Percentiles rank a stretch among this genome's conserved stretches.
Conservation (phyloP, 2,113 vertebrate genomes). For the Trematomus loennbergii region DNA sequence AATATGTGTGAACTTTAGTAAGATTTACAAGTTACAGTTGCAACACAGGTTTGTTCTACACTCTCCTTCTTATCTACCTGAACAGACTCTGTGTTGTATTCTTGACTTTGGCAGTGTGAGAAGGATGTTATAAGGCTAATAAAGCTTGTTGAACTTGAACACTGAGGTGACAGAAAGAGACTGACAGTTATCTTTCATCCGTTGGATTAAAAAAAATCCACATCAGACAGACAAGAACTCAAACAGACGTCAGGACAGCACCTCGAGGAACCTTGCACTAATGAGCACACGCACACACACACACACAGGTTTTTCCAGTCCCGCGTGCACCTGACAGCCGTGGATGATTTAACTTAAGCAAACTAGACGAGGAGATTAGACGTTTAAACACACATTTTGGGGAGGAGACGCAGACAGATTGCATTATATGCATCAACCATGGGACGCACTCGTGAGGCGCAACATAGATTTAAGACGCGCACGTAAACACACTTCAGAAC, state of each 20-base stretch:
- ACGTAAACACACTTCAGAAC: slow-evolving; percentile 46
- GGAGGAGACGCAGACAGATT: slow-evolving; percentile 35
- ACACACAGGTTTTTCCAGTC: slow-evolving; percentile 65
- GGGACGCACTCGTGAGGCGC: slow-evolving; percentile 31
- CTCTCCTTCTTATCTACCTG: slow-evolving; percentile 2
- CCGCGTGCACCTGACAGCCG: slow-evolving; percentile 24
- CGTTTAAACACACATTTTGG: slow-evolving; percentile 56
- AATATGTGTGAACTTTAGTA: neutral
- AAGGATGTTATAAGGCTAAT: slow-evolving; percentile 40
- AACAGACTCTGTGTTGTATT: neutral
- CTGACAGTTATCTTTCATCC: slow-evolving; percentile 43
- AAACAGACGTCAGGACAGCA: slow-evolving; percentile 45
- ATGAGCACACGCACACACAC: slow-evolving; percentile 39
- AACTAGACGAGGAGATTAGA: slow-evolving; percentile 59
- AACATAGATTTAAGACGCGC: slow-evolving; percentile 49
- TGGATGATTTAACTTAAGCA: slow-evolving; percentile 60
- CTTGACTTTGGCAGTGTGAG: slow-evolving; percentile 15
- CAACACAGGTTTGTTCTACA: slow-evolving; percentile 8
- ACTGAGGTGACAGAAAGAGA: slow-evolving; percentile 29
- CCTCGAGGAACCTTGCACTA: neutral
- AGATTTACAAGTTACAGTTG: slow-evolving; percentile 9
- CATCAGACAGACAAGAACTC: slow-evolving; percentile 41
- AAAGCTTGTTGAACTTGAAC: slow-evolving; percentile 51
- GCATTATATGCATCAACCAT: slow-evolving; percentile 18
- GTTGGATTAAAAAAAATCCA: slow-evolving; percentile 24